phyloP scores from a whole-genome alignment of 2,888 invertebrate species.

The Drosophila melanosoma region DNA sequence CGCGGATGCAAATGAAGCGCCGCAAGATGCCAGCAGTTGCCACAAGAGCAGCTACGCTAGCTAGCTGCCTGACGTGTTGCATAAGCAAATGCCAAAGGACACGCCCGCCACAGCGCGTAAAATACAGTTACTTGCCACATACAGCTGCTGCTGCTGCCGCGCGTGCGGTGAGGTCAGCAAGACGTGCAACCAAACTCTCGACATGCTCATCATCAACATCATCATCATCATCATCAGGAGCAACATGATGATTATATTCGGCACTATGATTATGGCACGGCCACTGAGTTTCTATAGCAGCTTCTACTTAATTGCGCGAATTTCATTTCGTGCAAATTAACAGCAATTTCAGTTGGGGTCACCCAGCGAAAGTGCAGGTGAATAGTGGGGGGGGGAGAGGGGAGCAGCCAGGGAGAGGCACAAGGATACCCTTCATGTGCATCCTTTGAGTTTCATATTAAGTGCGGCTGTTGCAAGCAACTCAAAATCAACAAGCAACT shows the following conservation, averaged over 20 bases:
- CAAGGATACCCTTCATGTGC: conserved; percentile 34
- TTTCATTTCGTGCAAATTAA: conserved; percentile 84
- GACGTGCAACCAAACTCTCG: conserved; percentile 8
- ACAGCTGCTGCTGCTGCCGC: conserved; percentile 1
- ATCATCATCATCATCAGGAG: conserved; percentile 22
- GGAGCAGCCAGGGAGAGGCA: background rate
- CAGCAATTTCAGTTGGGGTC: conserved; percentile 80
- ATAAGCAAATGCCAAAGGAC: conserved; percentile 74
- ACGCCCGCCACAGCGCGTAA: conserved; percentile 65
- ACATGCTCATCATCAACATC: conserved; percentile 9
- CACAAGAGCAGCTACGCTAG: conserved; percentile 26
- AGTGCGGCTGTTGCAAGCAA: conserved; percentile 19
- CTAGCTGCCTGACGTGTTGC: conserved; percentile 27
- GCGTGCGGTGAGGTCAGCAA: conserved; percentile 32
- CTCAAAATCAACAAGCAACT: background rate
- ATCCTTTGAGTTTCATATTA: conserved; percentile 31
- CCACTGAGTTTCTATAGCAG: conserved; percentile 29
- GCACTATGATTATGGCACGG: conserved; percentile 40
- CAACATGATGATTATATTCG: conserved; percentile 41
- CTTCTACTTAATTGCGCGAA: conserved; percentile 84
- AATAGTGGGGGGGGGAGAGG: conserved; percentile 21
- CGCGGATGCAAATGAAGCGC: conserved; percentile 76
- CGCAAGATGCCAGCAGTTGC: conserved; percentile 50
- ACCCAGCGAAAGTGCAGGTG: conserved; percentile 52
- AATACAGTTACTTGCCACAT: conserved; percentile 44